Conservation (phyloP, 2,113 vertebrate species). For the Zosterops borbonicus region DNA sequence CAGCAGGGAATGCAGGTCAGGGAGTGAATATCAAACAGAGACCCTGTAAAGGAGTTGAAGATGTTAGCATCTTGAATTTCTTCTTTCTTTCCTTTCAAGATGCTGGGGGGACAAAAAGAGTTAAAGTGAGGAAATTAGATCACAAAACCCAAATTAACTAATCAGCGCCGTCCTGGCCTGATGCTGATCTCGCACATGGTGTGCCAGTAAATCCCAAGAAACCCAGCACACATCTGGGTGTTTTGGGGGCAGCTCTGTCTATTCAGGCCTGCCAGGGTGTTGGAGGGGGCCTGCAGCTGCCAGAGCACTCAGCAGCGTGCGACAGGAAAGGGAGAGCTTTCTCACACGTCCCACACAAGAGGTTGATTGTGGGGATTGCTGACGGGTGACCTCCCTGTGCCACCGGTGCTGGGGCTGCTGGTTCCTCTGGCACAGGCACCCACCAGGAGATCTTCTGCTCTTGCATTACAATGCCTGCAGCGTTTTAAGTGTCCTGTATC, state of each 20-base stretch:
- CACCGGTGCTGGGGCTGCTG: not conserved
- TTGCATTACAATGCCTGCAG: not conserved
- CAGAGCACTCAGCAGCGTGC: constrained; percentile 37
- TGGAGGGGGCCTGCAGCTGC: constrained; percentile 37
- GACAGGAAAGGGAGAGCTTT: constrained; percentile 69
- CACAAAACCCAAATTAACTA: not conserved
- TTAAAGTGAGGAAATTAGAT: constrained; percentile 42
- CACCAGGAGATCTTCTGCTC: not conserved
- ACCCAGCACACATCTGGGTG: constrained; percentile 17
- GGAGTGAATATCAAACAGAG: not conserved
- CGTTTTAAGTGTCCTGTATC: not conserved
- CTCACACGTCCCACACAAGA: constrained; percentile 59
- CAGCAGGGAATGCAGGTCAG: not conserved
- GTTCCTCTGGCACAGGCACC: not conserved
- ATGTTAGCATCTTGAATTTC: not conserved
- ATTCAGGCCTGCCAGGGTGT: constrained; percentile 8
- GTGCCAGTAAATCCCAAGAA: constrained; percentile 3
- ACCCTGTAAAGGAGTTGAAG: not conserved
- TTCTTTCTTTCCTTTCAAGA: constrained; percentile 13
- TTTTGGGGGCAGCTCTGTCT: constrained; percentile 29
- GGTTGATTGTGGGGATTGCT: constrained; percentile 45
- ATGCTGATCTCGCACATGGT: not conserved
- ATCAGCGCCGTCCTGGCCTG: not conserved
- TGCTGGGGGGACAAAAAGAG: not conserved
- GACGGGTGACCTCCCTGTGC: constrained; percentile 19